Conservation (phyloP, 2,113 vertebrate species). For the Cyprinodon brontotheroides region DNA sequence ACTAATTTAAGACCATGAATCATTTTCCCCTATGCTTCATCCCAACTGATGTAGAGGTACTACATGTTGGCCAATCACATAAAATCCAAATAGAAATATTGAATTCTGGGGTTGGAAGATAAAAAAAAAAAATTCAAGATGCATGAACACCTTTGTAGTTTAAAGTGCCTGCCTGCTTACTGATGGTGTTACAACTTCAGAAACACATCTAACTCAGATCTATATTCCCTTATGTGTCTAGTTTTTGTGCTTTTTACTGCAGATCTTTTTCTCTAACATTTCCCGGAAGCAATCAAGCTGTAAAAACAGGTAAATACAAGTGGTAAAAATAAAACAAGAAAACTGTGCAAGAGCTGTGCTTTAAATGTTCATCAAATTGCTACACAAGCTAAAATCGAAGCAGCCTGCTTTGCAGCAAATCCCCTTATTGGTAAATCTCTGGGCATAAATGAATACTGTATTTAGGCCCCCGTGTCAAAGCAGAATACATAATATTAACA, state of each 20-base stretch:
- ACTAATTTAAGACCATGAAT: neutral
- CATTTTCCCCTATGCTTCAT: neutral
- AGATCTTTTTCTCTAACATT: slow-evolving; percentile 19
- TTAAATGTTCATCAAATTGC: slow-evolving; percentile 66
- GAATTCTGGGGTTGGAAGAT: neutral
- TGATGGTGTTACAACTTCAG: slow-evolving; percentile 34
- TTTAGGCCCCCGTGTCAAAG: slow-evolving; percentile 59
- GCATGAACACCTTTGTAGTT: slow-evolving; percentile 14
- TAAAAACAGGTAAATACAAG: slow-evolving; percentile 60
- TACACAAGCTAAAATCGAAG: slow-evolving; percentile 45
- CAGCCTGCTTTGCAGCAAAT: slow-evolving; percentile 51
- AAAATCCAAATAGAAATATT: neutral
- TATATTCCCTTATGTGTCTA: slow-evolving; percentile 50
- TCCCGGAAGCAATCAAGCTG: slow-evolving; percentile 34
- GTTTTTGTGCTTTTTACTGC: slow-evolving; percentile 59
- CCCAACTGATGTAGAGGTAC: neutral
- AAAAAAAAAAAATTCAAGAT: neutral
- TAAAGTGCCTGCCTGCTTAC: slow-evolving; percentile 65
- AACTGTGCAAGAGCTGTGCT: slow-evolving; percentile 73
- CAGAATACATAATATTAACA: slow-evolving; percentile 68
- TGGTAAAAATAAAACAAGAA: slow-evolving; percentile 63
- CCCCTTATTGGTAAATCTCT: slow-evolving; percentile 43
- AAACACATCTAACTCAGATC: slow-evolving; percentile 19
- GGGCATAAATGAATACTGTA: slow-evolving; percentile 65
- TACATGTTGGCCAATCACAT: neutral